phyloP scores from a whole-genome alignment of 2,888 invertebrate species.

The Apantesis nais region DNA sequence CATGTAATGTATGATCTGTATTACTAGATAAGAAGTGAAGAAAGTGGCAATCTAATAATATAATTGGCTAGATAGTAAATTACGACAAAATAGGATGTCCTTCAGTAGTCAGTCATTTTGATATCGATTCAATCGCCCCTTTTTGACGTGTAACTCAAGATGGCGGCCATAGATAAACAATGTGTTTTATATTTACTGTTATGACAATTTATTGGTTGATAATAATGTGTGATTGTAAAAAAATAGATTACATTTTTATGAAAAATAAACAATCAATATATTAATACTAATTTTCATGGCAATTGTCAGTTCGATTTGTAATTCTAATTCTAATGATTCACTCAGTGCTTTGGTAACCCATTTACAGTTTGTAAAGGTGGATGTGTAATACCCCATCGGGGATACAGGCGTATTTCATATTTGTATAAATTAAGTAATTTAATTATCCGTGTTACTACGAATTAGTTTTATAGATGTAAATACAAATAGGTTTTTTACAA shows the following conservation, averaged over 20 bases:
- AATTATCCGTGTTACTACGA: background rate
- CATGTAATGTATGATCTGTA: background rate
- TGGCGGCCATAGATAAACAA: background rate
- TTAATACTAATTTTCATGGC: background rate
- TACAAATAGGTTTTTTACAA: too few relatives aligned
- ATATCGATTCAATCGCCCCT: background rate
- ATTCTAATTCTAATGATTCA: background rate
- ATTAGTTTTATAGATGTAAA: background rate
- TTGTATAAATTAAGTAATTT: background rate
- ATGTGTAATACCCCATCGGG: background rate
- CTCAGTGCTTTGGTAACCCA: too few relatives aligned
- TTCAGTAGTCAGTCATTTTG: constrained; percentile 1
- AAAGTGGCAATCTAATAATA: background rate
- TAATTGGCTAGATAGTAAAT: background rate
- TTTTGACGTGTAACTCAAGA: background rate
- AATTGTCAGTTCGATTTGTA: too few relatives aligned
- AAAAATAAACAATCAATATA: background rate
- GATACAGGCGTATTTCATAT: background rate
- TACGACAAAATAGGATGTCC: background rate
- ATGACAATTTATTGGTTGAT: background rate
- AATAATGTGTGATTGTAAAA: background rate
- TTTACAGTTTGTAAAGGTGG: background rate
- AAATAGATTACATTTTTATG: background rate
- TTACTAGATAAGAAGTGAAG: background rate
- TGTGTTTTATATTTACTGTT: background rate